Evolutionary conservation across 2,888 invertebrate species (phyloP).

Genomic region (Dichetophora obliterata): DNA sequence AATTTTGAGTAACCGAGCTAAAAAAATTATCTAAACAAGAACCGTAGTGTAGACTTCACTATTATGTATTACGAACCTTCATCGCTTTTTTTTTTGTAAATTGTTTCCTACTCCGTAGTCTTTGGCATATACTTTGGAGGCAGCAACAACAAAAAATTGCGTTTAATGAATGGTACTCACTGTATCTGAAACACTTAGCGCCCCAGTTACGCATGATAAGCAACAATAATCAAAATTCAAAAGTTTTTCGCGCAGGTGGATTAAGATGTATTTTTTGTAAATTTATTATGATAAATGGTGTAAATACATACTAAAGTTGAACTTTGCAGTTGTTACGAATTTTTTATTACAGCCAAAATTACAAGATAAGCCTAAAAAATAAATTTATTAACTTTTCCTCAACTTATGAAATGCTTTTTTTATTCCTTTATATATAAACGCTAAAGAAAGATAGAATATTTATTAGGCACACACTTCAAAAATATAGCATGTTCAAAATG

Average conservation of each 20-base stretch:
- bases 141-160: constrained; percentile 55
- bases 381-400: too few relatives aligned
- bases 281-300: constrained; percentile 27
- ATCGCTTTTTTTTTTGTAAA: constrained; percentile 40
- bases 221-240: constrained; percentile 59
- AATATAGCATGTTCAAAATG: too few relatives aligned
- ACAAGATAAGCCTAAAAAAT: too few relatives aligned
- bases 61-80: not conserved
- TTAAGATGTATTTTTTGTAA: constrained; percentile 31
- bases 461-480: too few relatives aligned
- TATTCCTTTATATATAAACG: too few relatives aligned
- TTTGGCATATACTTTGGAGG: not conserved
- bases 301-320: not conserved
- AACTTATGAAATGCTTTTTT: too few relatives aligned
- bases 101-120: constrained; percentile 7
- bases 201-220: constrained; percentile 15
- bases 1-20: not conserved
- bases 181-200: constrained; percentile 50
- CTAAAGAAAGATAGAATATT: too few relatives aligned
- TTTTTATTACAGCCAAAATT: too few relatives aligned
- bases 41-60: constrained; percentile 37
- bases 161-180: constrained; percentile 64
- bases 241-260: constrained; percentile 59
- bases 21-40: constrained; percentile 45
- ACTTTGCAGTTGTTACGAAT: too few relatives aligned